Evolutionary conservation across 2,888 invertebrate genomes (phyloP), one percentile per base, ranked within the genome.

Genomic region (Tipula vernalis): DNA sequence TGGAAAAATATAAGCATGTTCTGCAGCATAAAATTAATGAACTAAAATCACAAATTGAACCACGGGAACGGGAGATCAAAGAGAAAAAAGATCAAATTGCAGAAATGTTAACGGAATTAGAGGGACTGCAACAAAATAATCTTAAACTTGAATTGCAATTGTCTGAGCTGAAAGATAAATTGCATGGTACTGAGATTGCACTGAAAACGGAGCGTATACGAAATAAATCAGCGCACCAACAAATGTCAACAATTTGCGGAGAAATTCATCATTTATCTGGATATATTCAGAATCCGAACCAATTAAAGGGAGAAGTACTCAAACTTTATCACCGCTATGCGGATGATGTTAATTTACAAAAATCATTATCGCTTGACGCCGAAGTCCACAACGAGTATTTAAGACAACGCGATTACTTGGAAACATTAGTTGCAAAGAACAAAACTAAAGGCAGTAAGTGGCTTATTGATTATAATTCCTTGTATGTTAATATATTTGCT

Each of bases 1-100:
- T 98, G 88, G 97, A 98, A 90, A 98, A 98, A 91, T 97, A 96
- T 90, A 97, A 97, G 90, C 97, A 97, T 90, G 97, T 98, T 0
- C 92, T 98, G 44, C 96, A 96, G 89, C 97, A 97, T 90, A 97
- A 97, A 91, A 97, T 98, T 87, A 95, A 95, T 42, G 98, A 98
- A 89, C 91, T 98, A 36, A 96, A 96, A 90, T 95, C 95, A 89
- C 95, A 96, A 92, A 96, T 98, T 89, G 96, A 97, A 90, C 98
- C 98, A 0, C 94, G 96, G 88, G 97, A 98, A 90, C 94, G 95
- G 88, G 96, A 96, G 89, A 97, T 98, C 89, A 95, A 95, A 90
- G 95, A 96, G 89, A 95, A 96, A 92, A 96, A 96, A 89, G 93
- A 95, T 88, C 96, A 97, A 90, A 96, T 96, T 86, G 93, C 93